Conservation (phyloP, 2,888 invertebrate species). For the Cantharis nigra region DNA sequence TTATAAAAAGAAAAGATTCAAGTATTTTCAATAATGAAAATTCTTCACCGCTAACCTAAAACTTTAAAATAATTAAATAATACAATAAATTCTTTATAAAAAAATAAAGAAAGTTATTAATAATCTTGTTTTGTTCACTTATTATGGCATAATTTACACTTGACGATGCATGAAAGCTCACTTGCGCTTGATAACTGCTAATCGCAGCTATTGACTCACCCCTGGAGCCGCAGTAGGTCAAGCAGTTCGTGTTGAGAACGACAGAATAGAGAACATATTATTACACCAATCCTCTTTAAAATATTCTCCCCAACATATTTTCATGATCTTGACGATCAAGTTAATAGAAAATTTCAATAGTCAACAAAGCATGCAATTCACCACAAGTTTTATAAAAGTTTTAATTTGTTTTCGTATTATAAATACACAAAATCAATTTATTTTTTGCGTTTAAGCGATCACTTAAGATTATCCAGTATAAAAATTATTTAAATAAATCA, state of each 20-base stretch:
- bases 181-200: slow-evolving; percentile 18
- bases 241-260: slow-evolving; percentile 13
- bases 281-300: slow-evolving; percentile 6
- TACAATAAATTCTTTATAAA: background rate
- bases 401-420: background rate
- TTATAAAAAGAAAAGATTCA: background rate
- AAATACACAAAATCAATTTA: background rate
- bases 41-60: background rate
- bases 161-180: slow-evolving; percentile 14
- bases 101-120: background rate
- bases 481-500: too few species aligned
- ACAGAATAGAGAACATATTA: background rate
- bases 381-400: background rate
- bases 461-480: background rate
- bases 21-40: background rate
- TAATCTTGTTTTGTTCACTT: slow-evolving; percentile 9
- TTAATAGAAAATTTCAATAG: slow-evolving; percentile 6
- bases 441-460: background rate
- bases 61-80: background rate
- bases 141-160: slow-evolving; percentile 15
- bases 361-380: background rate
- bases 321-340: slow-evolving; percentile 2
- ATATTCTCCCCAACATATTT: slow-evolving; percentile 11
- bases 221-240: slow-evolving; percentile 11
- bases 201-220: slow-evolving; percentile 19